Evolutionary conservation across 1,140 invertebrate genomes (phyloP), one percentile per base, ranked within the genome.

Genomic region (Campoletis sonorensis): DNA sequence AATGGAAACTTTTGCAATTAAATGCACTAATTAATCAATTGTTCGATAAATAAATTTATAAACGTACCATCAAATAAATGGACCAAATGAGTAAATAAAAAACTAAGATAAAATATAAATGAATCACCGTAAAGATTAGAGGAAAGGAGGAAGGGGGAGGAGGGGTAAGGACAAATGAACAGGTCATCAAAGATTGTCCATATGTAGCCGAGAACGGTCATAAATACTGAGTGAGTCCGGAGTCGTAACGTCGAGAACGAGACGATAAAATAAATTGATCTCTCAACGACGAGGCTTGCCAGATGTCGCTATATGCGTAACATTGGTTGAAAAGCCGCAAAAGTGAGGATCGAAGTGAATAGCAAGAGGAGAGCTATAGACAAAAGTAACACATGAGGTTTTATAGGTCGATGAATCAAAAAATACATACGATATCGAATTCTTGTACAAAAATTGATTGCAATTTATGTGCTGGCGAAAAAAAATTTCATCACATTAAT

Each of bases 191-290:
- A n/a, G 8, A 58, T 21, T 58, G 54, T 21, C 54, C 54, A 58
- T 58, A 58, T 58, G 54, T 58, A 58, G 4, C 18, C 54, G 21
- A 58, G 54, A 23, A 58, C 54, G 54, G 21, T 58, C 16, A 23
- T 58, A n/a, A 58, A 58, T 23, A 8, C 54, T 58, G 40, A 45
- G 40, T n/a, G 21, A 58, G 18, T 18, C 18, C 54, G 18, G 54
- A 45, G 18, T 58, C 16, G 18, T 58, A 58, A n/a, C 21, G 21
- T 1, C 3, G 54, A 58, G 54, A 58, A 58, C 18, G 54, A 58
- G 54, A n/a, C 54, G 18, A 58, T 58, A 58, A 58, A 58, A 58
- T 58, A 58, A 58, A 58, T 58, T 58, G 54, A 58, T 58, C 54
- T 21, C 15, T 58, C 54, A 58, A 58, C 54, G 54, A 18, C 4